A percentile compares a stretch with the other conserved stretches of the same genome.
These are phyloP conservation scores for Helogale parvula DNA, from an alignment of 2,113 vertebrate species.

Conservation along the genomic window DNA sequence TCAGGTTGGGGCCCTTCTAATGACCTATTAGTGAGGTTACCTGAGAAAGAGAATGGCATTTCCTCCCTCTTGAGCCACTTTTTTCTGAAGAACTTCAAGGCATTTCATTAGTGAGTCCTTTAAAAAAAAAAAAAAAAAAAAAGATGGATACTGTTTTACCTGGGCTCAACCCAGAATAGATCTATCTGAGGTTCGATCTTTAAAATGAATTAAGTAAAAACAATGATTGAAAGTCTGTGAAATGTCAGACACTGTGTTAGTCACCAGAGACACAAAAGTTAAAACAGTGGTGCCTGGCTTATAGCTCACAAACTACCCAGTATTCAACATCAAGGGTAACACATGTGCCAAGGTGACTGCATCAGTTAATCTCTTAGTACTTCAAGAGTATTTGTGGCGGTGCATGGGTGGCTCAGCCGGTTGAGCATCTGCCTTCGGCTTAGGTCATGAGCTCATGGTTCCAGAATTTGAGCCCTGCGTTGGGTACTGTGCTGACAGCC, in stretches of 20 bases:
- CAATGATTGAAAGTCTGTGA: neutral
- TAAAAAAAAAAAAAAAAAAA: slow-evolving; percentile 52
- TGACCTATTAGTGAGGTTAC: slow-evolving; percentile 42
- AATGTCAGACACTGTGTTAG: neutral
- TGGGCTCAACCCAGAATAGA: neutral
- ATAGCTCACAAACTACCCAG: neutral
- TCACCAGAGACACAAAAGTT: neutral
- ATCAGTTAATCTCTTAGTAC: neutral
- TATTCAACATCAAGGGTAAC: neutral
- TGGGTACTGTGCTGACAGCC: too few relatives aligned
- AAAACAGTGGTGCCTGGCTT: neutral
- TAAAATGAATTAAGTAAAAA: neutral
- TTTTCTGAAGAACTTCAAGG: slow-evolving; percentile 19
- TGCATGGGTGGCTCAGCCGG: too few relatives aligned
- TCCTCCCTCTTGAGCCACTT: neutral
- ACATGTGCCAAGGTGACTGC: neutral
- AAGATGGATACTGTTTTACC: neutral
- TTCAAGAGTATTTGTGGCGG: neutral
- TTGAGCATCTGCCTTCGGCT: too few relatives aligned
- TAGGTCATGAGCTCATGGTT: too few relatives aligned
- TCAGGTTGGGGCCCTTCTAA: neutral
- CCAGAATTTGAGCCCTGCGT: too few relatives aligned
- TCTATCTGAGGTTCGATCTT: neutral
- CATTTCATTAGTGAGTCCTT: neutral
- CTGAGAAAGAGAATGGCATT: neutral